Percentiles rank a stretch among this genome's conserved stretches.
Conservation (phyloP, 2,113 vertebrate genomes). For the Eptesicus fuscus region DNA sequence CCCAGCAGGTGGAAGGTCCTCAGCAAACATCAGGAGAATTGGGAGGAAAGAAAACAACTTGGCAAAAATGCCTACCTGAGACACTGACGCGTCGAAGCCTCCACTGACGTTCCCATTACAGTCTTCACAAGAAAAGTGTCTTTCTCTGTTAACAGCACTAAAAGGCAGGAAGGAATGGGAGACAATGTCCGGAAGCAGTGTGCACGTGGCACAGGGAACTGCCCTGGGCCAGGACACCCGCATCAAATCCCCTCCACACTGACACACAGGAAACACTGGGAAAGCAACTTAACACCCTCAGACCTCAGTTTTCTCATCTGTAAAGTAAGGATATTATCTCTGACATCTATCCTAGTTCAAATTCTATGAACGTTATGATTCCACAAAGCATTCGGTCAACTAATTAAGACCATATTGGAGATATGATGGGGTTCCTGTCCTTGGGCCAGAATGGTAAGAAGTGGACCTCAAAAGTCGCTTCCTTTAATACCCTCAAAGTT, state of each 20-base stretch:
- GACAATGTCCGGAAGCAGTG: background rate
- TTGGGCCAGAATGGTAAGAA: background rate
- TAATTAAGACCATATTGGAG: background rate
- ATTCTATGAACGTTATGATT: background rate
- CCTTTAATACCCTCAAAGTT: background rate
- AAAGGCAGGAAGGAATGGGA: conserved; percentile 48
- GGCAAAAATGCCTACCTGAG: conserved; percentile 85
- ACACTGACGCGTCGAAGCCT: conserved; percentile 93
- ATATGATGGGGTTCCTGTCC: background rate
- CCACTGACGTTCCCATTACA: conserved; percentile 93
- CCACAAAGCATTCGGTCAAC: background rate
- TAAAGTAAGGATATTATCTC: background rate
- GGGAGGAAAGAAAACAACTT: background rate
- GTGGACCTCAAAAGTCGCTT: background rate
- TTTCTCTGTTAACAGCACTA: conserved; percentile 89
- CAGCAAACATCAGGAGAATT: background rate
- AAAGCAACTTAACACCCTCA: background rate
- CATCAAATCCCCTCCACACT: background rate
- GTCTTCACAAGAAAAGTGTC: conserved; percentile 97
- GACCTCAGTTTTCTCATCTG: background rate
- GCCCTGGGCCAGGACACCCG: background rate
- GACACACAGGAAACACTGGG: background rate
- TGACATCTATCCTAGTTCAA: background rate
- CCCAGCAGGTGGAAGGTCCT: background rate
- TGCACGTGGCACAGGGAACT: background rate